Evolutionary conservation across 2,797 vertebrate genomes (phyloP).

Genomic region (Sylvilagus floridanus): DNA sequence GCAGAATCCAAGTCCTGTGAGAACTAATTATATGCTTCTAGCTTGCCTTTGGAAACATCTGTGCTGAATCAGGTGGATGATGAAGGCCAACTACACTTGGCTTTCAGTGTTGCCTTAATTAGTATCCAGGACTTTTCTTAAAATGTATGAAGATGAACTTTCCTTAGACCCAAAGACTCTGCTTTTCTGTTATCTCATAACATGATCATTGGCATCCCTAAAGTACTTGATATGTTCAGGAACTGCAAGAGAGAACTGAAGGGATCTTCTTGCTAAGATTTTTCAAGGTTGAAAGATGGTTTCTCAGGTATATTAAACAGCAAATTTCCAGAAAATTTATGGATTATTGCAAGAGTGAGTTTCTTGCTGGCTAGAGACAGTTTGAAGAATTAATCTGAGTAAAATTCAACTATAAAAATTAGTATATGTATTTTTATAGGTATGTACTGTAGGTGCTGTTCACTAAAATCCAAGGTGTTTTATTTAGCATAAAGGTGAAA

Average conservation of each 20-base stretch:
- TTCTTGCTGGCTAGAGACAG: not conserved
- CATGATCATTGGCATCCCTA: not conserved
- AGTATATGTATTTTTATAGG: not conserved
- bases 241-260: not conserved
- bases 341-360: constrained; percentile 7
- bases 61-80: constrained; percentile 40
- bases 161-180: not conserved
- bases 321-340: constrained; percentile 17
- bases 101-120: constrained; percentile 57
- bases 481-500: constrained; percentile 16
- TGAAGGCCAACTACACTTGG: constrained; percentile 48
- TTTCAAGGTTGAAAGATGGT: not conserved
- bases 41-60: constrained; percentile 57
- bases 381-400: not conserved
- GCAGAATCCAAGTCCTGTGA: constrained; percentile 53
- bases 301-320: constrained; percentile 5
- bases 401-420: constrained; percentile 3
- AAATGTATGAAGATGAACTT: constrained; percentile 52
- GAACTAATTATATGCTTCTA: constrained; percentile 58
- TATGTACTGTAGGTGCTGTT: not conserved
- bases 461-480: not conserved
- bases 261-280: not conserved
- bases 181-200: not conserved
- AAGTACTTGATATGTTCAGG: not conserved
- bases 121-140: constrained; percentile 29